phyloP scores from a whole-genome alignment of 2,797 vertebrate genomes.

The Helarctos malayanus region DNA sequence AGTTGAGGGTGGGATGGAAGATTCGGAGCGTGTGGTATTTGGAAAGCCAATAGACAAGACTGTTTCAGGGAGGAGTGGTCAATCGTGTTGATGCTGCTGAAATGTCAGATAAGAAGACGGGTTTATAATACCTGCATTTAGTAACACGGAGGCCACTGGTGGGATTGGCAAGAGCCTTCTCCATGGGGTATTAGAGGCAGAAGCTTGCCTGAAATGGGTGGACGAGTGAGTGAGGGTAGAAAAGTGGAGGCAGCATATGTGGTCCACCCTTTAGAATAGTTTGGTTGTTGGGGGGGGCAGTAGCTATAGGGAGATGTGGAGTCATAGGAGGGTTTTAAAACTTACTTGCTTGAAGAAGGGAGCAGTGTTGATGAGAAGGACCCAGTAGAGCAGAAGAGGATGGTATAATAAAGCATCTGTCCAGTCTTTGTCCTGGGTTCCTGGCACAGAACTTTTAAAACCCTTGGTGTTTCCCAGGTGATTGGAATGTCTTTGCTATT shows the following conservation, averaged over 20 bases:
- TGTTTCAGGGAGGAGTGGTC: not conserved
- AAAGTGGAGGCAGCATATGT: not conserved
- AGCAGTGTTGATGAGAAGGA: not conserved
- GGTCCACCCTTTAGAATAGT: not conserved
- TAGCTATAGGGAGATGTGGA: not conserved
- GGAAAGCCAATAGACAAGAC: not conserved
- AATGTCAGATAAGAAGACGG: not conserved
- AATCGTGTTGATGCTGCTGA: not conserved
- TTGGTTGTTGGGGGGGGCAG: not conserved
- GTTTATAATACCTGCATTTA: not conserved
- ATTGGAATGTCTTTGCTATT: not conserved
- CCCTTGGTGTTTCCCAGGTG: not conserved
- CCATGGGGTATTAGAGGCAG: not conserved
- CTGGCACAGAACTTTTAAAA: not conserved
- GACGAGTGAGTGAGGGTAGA: not conserved
- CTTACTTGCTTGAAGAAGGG: not conserved
- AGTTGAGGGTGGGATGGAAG: not conserved
- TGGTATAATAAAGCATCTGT: not conserved
- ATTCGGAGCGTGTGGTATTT: not conserved
- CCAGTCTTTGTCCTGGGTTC: not conserved
- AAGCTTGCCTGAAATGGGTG: not conserved
- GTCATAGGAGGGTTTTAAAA: not conserved
- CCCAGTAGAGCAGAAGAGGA: not conserved
- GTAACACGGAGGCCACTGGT: not conserved
- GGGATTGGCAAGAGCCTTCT: not conserved